Evolutionary conservation across 2,888 invertebrate species (phyloP).

Genomic region (Dusona sp.): DNA sequence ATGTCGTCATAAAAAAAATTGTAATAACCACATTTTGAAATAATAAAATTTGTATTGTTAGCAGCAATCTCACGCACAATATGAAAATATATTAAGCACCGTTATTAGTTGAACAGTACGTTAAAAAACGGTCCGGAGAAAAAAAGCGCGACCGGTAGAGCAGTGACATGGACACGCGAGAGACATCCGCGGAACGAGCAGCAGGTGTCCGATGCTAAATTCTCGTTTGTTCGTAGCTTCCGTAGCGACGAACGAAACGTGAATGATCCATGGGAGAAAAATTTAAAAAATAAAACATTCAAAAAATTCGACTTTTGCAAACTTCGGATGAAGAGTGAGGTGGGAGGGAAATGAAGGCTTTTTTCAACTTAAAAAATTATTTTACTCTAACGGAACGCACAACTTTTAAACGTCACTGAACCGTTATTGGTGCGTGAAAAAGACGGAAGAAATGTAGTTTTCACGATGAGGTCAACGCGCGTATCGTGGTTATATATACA

Average conservation of each 20-base stretch:
- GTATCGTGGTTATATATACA: neutral
- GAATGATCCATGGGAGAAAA: neutral
- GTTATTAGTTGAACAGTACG: neutral
- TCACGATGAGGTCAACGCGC: slow-evolving; percentile 60
- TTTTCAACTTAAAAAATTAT: slow-evolving; percentile 6
- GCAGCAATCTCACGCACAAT: neutral
- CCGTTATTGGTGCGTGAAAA: slow-evolving; percentile 60
- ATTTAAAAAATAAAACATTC: neutral
- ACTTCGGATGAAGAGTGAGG: neutral
- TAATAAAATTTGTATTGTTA: neutral
- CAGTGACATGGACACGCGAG: neutral
- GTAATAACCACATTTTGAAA: neutral
- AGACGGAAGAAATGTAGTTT: slow-evolving; percentile 37
- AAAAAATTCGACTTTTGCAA: neutral
- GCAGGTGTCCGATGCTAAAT: slow-evolving; percentile 60
- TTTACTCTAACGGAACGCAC: slow-evolving; percentile 36
- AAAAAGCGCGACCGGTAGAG: slow-evolving; percentile 14
- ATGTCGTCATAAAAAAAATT: neutral
- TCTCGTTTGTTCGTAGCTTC: slow-evolving; percentile 2
- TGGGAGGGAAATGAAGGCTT: neutral
- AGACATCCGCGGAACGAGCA: slow-evolving; percentile 35
- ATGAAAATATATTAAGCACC: neutral
- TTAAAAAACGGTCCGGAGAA: slow-evolving; percentile 3
- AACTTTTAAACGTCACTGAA: slow-evolving; percentile 60
- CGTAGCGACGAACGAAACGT: neutral